phyloP scores from a whole-genome alignment of 2,888 invertebrate species.

The Scelioninae gen. 1 region DNA sequence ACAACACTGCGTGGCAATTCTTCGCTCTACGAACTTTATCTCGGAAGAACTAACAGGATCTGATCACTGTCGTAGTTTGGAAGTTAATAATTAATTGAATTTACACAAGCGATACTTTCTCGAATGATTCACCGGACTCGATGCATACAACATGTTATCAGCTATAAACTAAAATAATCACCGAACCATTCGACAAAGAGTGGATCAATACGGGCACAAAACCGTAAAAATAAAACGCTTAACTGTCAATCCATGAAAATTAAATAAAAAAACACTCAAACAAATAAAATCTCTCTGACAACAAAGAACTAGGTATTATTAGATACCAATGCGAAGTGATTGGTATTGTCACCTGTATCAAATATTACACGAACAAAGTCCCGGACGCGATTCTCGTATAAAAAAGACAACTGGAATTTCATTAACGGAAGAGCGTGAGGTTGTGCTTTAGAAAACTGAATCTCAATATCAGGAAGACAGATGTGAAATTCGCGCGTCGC shows the following conservation, averaged over 20 bases:
- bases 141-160: slow-evolving; percentile 21
- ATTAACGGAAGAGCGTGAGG: slow-evolving; percentile 44
- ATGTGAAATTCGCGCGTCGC: slow-evolving; percentile 25
- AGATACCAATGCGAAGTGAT: background rate
- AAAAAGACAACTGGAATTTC: slow-evolving; percentile 29
- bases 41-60: slow-evolving; percentile 27
- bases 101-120: slow-evolving; percentile 13
- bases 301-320: slow-evolving; percentile 11
- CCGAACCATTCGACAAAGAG: slow-evolving; percentile 13
- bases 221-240: background rate
- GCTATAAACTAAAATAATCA: slow-evolving; percentile 23
- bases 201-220: background rate
- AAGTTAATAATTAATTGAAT: slow-evolving; percentile 25
- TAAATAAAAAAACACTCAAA: slow-evolving; percentile 9
- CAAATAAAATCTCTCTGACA: slow-evolving; percentile 1
- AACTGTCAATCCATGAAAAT: slow-evolving; percentile 7
- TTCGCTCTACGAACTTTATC: background rate
- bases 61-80: slow-evolving; percentile 15
- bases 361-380: slow-evolving; percentile 9
- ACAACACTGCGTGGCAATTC: background rate
- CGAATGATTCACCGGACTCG: slow-evolving; percentile 28
- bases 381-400: slow-evolving; percentile 1
- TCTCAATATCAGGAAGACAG: slow-evolving; percentile 41
- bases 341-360: background rate
- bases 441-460: slow-evolving; percentile 50